Evolutionary conservation across 2,113 vertebrate species (phyloP).

Genomic region (Anser brachyrhynchus): DNA sequence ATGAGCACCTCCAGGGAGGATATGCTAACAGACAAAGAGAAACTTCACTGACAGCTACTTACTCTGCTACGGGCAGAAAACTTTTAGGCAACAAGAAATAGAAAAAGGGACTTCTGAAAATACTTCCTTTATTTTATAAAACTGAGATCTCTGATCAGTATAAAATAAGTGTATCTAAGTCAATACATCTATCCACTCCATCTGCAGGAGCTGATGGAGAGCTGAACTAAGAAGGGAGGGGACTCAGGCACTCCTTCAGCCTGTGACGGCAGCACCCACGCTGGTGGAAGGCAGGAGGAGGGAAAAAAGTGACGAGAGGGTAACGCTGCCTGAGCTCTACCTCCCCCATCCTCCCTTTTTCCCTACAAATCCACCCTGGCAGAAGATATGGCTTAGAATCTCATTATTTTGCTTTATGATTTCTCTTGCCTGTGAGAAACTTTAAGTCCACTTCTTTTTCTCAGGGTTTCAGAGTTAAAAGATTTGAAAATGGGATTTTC

Average conservation of each 20-base stretch:
- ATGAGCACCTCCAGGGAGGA: not conserved
- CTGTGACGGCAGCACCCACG: fast-evolving
- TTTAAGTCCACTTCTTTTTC: not conserved
- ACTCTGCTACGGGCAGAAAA: not conserved
- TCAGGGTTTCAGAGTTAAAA: not conserved
- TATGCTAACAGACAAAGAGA: not conserved
- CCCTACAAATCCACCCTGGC: not conserved
- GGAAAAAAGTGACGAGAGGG: not conserved
- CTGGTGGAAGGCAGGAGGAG: not conserved
- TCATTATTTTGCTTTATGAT: not conserved
- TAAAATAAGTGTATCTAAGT: not conserved
- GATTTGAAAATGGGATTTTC: not conserved
- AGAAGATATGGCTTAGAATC: not conserved
- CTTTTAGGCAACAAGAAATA: not conserved
- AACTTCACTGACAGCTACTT: not conserved
- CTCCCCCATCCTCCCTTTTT: not conserved
- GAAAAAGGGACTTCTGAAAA: not conserved
- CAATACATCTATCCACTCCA: not conserved
- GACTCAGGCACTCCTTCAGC: not conserved
- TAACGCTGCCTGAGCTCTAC: not conserved
- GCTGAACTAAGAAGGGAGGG: not conserved
- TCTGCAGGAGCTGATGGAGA: not conserved
- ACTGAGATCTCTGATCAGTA: not conserved
- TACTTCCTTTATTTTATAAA: not conserved
- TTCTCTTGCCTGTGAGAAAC: not conserved